Evolutionary conservation across 1,140 invertebrate genomes (phyloP).

Genomic region (Geopemphigus sp.): DNA sequence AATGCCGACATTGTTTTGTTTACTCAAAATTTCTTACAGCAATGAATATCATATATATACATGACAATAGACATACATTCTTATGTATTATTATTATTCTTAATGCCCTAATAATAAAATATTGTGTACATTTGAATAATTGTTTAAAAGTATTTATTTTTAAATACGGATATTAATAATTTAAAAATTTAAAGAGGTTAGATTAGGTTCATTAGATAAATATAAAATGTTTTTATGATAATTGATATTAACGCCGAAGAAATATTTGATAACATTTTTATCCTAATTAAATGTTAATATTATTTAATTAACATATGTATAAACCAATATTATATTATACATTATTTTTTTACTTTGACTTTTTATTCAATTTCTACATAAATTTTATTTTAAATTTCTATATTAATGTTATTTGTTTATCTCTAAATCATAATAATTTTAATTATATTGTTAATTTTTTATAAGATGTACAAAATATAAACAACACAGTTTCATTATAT

Average conservation of each 20-base stretch:
- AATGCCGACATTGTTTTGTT: neutral
- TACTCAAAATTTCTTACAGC: neutral
- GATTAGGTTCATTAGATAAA: too few species aligned
- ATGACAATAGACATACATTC: neutral
- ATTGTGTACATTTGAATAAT: neutral
- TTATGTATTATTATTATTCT: neutral
- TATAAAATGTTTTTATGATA: too few species aligned
- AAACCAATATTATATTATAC: neutral
- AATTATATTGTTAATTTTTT: conserved; percentile 11
- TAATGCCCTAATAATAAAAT: neutral
- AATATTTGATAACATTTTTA: neutral
- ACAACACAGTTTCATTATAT: conserved; percentile 27
- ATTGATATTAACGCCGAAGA: too few species aligned
- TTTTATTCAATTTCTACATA: too few species aligned
- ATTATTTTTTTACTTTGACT: too few species aligned
- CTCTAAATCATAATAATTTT: neutral
- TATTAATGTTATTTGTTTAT: neutral
- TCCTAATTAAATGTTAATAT: conserved; percentile 4
- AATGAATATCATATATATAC: neutral
- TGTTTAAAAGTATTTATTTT: too few species aligned
- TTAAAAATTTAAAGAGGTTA: too few species aligned
- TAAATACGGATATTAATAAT: too few species aligned
- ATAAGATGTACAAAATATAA: neutral
- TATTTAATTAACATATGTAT: neutral
- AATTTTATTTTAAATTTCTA: neutral